Conservation (phyloP, 2,797 vertebrate genomes). For the Galago senegalensis region DNA sequence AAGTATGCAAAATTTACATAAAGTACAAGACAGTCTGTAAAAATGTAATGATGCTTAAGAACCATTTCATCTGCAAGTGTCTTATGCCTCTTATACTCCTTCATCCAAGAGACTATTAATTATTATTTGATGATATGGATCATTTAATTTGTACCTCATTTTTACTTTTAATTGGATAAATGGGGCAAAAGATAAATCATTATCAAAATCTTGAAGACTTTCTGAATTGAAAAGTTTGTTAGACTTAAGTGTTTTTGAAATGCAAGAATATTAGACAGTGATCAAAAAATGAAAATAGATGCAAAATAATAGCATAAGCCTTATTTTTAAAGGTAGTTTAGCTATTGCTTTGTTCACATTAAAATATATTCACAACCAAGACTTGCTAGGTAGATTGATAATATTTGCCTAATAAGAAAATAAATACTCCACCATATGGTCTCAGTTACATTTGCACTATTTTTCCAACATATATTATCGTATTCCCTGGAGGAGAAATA, state of each 20-base stretch:
- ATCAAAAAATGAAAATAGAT: not conserved
- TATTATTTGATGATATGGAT: not conserved
- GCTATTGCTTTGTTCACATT: slow-evolving; percentile 33
- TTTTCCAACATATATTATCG: slow-evolving; percentile 49
- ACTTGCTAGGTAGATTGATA: slow-evolving; percentile 53
- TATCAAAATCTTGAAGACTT: slow-evolving; percentile 10
- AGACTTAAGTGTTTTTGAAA: slow-evolving; percentile 56
- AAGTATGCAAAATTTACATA: not conserved
- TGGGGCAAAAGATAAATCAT: slow-evolving; percentile 53
- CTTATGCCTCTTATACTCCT: not conserved
- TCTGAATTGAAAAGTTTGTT: slow-evolving; percentile 45
- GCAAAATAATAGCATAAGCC: not conserved
- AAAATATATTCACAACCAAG: slow-evolving; percentile 41
- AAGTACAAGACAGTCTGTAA: not conserved
- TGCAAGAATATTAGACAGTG: not conserved
- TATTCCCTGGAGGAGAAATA: slow-evolving; percentile 57
- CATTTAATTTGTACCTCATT: slow-evolving; percentile 47
- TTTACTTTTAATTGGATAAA: slow-evolving; percentile 56
- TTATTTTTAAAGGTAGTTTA: slow-evolving; percentile 34
- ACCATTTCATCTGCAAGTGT: not conserved
- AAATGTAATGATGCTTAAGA: not conserved
- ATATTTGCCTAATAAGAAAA: slow-evolving; percentile 70
- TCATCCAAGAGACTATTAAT: not conserved
- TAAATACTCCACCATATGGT: slow-evolving; percentile 65
- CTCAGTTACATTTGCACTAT: slow-evolving; percentile 60